Evolutionary conservation across 1,140 invertebrate species (phyloP), one percentile per base, ranked within the genome.

Genomic region (Belonocnema kinseyi): DNA sequence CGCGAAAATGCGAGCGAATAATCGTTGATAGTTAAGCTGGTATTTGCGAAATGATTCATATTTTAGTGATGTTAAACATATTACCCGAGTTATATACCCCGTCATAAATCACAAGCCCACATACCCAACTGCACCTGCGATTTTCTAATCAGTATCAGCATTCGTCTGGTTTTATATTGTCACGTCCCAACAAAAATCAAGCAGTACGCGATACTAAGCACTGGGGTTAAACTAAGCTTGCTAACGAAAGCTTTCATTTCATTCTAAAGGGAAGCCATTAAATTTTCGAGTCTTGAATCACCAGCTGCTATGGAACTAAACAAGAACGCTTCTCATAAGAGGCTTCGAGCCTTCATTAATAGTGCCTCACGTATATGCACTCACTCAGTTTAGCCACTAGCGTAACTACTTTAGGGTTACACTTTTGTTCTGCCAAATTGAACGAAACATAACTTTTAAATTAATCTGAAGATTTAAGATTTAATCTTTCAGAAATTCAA

Each of bases 301-400:
- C 85, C 88, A 89, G 87, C 88, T 89, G 88, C 85, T 81, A 82
- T 82, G 83, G 83, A 85, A 86, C 82, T 80, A 83, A 85, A 87
- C 80, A 85, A 86, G 84, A 86, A 85, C 82, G 82, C 83, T 78
- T 82, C 79, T 80, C 78, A 72, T 81, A 83, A 86, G 81, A 83
- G 82, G 84, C 83, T 86, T 85, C 82, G 52, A 74, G 75, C 76
- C 78, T 75, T 76, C 54, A 56, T 75, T 76, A 78, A 77, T 58
- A 73, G 77, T 46, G 40, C 80, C 75, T 79, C 77, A 70, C 75
- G 78, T 74, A 66, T 73, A 72, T 78, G 78, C 74, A 66, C 77
- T 76, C 70, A 72, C 56, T 74, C 77, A 76, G 74, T 80, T 78
- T 79, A 82, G 79, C 77, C 78, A 79, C 56, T 78, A 72, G 40